Evolutionary conservation across 2,113 vertebrate genomes (phyloP).

Genomic region (Dipodomys stephensi): DNA sequence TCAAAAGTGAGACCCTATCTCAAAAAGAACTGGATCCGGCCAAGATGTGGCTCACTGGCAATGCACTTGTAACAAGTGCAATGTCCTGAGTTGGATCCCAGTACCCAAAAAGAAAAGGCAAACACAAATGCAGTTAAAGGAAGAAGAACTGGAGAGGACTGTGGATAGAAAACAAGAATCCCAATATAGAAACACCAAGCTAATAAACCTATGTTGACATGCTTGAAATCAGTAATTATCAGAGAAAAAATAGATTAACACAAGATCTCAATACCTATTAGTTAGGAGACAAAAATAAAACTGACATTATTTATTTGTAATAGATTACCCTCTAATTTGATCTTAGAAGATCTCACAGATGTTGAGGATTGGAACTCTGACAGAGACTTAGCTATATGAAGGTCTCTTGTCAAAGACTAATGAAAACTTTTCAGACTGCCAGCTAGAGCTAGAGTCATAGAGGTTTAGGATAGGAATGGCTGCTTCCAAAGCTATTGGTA

Average conservation of each 20-base stretch:
- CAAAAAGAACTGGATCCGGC: no score
- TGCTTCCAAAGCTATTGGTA: not conserved
- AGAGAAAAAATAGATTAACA: conserved; percentile 42
- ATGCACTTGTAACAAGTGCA: no score
- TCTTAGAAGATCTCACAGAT: conserved; percentile 7
- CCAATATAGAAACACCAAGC: not conserved
- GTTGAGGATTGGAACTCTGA: not conserved
- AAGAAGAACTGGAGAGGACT: no score
- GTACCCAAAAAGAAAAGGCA: no score
- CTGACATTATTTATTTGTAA: not conserved
- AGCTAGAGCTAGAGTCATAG: not conserved
- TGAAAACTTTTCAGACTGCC: not conserved
- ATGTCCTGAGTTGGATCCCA: no score
- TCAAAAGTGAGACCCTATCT: no score
- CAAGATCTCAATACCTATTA: not conserved
- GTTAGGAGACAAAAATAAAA: not conserved
- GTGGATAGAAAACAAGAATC: no score
- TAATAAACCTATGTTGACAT: not conserved
- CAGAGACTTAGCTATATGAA: not conserved
- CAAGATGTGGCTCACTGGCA: no score
- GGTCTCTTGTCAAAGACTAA: not conserved
- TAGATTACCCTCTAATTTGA: not conserved
- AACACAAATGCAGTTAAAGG: no score
- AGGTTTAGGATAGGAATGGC: not conserved
- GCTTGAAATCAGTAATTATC: not conserved